Base-by-base conservation (phyloP, 2,888 invertebrate species). In the Abrostola triplasia region DNA sequence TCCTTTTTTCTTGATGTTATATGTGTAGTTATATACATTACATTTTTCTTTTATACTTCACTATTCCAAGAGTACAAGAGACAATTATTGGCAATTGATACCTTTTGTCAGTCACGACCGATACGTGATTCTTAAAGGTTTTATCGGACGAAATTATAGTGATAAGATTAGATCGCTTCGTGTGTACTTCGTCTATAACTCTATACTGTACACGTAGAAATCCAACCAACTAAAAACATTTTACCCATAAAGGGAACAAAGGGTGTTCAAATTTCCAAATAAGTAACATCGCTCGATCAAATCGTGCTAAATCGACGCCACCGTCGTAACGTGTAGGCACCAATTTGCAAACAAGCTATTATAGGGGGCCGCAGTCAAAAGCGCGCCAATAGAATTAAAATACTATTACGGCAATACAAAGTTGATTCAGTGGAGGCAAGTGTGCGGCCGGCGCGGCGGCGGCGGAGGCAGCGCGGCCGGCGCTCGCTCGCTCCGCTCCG, bases 371-470 rank as follows among this genome's bases (percentile, higher is more conserved):
- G 84, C 88, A 88, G 86, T 88, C 87, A 90, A 92, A 92, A 91
- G 91, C 91, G 88, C 89, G 91, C 88, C 90, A 91, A 93, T 92
- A 88, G 89, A 93, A 93, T 94, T 93, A 93, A 93, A 93, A 94
- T 93, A 92, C 92, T 92, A 92, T 92, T 92, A 92, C 88, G 88
- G 86, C 90, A 85, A 91, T 92, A 92, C 90, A 90, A 90, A 90
- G 91, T 92, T 93, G 92, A 93, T 93, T 92, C 91, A 92, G 85
- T 81, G 76, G 81, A 77, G 73, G 67, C 64, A 54, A 67, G 63
- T 67, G 64, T 54, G 59, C 37, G 62, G 59, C 62, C 24, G 24
- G 24, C 24, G 24, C 60, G 59, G 60, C 24, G 24, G 24, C 24
- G 24, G 24, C 24, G 24, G 24, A 24, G 44, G 44, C 44, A 24